Conservation (phyloP, 2,797 vertebrate genomes). For the Coccyzus lansbergi region DNA sequence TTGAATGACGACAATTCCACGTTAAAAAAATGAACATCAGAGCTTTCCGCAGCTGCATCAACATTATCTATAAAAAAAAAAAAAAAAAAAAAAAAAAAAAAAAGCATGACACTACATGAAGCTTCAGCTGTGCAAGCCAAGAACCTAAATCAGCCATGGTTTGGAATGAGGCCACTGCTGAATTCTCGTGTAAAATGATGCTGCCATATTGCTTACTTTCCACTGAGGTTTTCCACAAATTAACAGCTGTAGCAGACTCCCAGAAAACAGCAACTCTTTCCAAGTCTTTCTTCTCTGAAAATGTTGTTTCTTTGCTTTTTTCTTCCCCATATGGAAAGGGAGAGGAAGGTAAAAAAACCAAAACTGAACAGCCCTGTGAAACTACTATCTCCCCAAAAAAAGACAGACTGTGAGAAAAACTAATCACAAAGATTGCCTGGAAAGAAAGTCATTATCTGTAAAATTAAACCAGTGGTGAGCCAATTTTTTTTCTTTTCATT, state of each 20-base stretch:
- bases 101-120: conserved; percentile 62
- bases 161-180: conserved; percentile 69
- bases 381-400: background rate
- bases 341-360: conserved; percentile 12
- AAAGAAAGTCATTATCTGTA: conserved; percentile 55
- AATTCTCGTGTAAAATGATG: conserved; percentile 61
- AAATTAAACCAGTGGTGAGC: conserved; percentile 56
- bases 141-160: conserved; percentile 59
- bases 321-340: conserved; percentile 56
- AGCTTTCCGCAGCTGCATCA: conserved; percentile 74
- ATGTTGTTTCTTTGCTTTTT: conserved; percentile 55
- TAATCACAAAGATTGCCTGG: conserved; percentile 45
- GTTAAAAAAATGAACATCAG: conserved; percentile 60
- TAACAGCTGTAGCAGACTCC: conserved; percentile 76
- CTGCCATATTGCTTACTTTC: conserved; percentile 75
- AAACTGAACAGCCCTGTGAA: background rate
- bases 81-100: conserved; percentile 49
- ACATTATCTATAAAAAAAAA: conserved; percentile 61
- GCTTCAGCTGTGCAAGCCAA: conserved; percentile 42
- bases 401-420: conserved; percentile 44
- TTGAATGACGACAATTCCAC: conserved; percentile 46
- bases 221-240: conserved; percentile 75
- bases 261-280: conserved; percentile 65
- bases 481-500: conserved; percentile 57
- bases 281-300: conserved; percentile 76